Base-by-base conservation (phyloP, 2,888 invertebrate genomes). In the Oscheius onirici region DNA sequence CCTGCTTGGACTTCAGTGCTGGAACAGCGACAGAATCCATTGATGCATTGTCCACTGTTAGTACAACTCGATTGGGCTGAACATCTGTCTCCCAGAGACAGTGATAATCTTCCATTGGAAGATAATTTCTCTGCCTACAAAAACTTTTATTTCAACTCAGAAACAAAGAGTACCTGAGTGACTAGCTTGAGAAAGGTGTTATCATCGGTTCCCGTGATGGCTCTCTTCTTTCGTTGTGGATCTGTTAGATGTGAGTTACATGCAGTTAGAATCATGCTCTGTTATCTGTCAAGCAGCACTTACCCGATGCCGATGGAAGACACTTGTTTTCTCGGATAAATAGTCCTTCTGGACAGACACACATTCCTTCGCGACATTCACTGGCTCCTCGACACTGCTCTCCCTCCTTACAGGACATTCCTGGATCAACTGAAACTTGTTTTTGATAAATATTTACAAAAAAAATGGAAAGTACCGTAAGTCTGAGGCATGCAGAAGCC, bases 401-500 rank as follows among this genome's bases (percentile, higher is more conserved):
- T 41, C 81, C 83, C 3, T 79, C 72, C 2, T 74, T 57, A 54
- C 85, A 85, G 1, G 79, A 73, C 41, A 74, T 75, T 52, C 84
- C 84, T 2, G 85, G 83, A 20, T 76, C 75, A 40, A 81, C 85
- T 84, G 73, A 44, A 83, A 75, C 13, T 13, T 17, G 2, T 54
- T 1, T 2, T n/a, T 24, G 11, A 10, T 65, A 2, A 49, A 8
- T 60, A 43, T 49, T 6, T 17, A n/a, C 17, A 28, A 44, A 44
- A 11, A n/a, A n/a, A n/a, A n/a, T n/a, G n/a, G n/a, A 44, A 24
- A 24, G 10, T 46, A 82, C 82, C 82, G 55, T 79, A 82, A 28
- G 73, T 76, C 10, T 76, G 71, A 11, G 80, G 81, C 55, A 83
- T 75, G 60, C 84, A 84, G 72, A 83, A 81, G 46, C 84, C 84